A percentile compares a stretch with the other conserved stretches of the same genome.
Evolutionary conservation across 2,113 vertebrate species (phyloP).

Genomic region (Nothocercus julius): DNA sequence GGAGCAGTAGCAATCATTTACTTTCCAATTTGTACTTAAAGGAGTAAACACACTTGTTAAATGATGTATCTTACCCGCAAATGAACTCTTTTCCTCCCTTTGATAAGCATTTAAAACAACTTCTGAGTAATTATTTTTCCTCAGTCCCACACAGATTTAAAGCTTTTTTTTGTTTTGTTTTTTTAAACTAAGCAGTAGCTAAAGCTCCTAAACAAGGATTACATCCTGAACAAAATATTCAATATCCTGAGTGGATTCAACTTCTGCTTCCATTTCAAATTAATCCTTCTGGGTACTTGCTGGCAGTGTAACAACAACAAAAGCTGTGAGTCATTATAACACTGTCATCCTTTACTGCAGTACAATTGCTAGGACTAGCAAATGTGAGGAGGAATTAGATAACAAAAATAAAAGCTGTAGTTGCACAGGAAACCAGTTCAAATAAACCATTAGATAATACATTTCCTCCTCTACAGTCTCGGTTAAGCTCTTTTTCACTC

Average conservation of each 20-base stretch:
- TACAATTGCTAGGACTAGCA: not conserved
- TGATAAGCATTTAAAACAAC: not conserved
- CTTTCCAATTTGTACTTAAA: not conserved
- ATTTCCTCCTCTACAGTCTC: not conserved
- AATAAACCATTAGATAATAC: not conserved
- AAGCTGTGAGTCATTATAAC: not conserved
- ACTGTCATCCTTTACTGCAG: not conserved
- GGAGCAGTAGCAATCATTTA: not conserved
- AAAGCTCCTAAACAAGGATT: not conserved
- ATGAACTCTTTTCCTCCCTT: not conserved
- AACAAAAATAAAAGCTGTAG: not conserved
- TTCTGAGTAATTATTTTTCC: not conserved
- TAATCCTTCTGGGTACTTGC: not conserved
- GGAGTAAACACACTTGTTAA: not conserved
- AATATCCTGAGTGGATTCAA: not conserved
- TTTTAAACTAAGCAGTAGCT: not conserved
- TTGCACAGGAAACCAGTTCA: not conserved
- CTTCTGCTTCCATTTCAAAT: not conserved
- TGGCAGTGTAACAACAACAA: not conserved
- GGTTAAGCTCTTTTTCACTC: not conserved
- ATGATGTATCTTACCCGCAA: not conserved
- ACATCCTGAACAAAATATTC: not conserved
- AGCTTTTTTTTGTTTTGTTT: not conserved
- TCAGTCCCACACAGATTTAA: not conserved
- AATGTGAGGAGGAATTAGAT: not conserved